Percentiles rank a stretch among this genome's conserved stretches.
Evolutionary conservation across 2,113 vertebrate species (phyloP).

Genomic region (Oenanthe melanoleuca): DNA sequence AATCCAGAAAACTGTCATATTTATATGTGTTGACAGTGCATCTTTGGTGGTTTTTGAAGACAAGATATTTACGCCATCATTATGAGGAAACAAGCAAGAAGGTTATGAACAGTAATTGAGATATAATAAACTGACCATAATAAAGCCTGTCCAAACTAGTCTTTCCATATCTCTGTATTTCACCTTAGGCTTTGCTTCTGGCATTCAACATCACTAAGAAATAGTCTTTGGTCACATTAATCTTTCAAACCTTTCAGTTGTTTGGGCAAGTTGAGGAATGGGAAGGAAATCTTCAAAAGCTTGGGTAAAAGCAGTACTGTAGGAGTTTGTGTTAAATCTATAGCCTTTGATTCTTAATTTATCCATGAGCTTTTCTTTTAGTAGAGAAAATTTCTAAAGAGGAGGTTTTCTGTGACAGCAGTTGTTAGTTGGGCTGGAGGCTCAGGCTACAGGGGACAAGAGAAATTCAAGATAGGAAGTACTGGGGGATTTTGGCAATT

Average conservation of each 20-base stretch:
- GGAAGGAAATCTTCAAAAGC: slow-evolving; percentile 37
- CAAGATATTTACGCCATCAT: not conserved
- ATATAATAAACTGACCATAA: not conserved
- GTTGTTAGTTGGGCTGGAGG: not conserved
- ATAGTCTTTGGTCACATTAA: slow-evolving; percentile 19
- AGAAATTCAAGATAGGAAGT: not conserved
- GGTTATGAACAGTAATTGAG: not conserved
- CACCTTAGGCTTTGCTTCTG: slow-evolving; percentile 35
- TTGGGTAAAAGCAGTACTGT: not conserved
- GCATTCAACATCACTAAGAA: not conserved
- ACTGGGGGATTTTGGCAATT: not conserved
- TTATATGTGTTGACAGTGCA: not conserved
- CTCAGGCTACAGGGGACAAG: not conserved
- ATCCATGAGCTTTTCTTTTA: not conserved
- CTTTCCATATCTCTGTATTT: not conserved
- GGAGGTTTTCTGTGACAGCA: not conserved
- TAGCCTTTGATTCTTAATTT: slow-evolving; percentile 16
- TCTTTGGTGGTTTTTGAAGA: not conserved
- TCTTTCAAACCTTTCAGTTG: slow-evolving; percentile 35
- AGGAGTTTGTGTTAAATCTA: not conserved
- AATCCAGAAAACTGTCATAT: not conserved
- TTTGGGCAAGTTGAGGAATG: not conserved
- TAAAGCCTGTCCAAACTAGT: not conserved
- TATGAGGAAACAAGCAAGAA: not conserved
- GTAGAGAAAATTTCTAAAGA: not conserved